A percentile compares a stretch with the other conserved stretches of the same genome.
Conservation (phyloP, 2,113 vertebrate genomes). For the Sinocyclocheilus anshuiensis region DNA sequence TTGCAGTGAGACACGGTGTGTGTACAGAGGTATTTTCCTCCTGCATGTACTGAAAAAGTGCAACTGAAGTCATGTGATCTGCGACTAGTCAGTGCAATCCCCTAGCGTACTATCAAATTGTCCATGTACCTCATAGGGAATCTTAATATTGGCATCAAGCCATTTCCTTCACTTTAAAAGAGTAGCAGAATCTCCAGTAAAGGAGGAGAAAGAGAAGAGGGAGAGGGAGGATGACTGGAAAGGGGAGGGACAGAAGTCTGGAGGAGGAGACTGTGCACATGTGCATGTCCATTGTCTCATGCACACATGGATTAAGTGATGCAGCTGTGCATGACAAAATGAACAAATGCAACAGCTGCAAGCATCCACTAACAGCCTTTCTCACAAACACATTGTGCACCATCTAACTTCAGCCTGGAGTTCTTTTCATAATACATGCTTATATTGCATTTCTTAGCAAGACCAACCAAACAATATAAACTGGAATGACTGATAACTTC, state of each 20-base stretch:
- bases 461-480: neutral
- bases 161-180: neutral
- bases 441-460: neutral
- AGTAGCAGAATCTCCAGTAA: neutral
- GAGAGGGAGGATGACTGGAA: conserved; percentile 34
- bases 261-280: neutral
- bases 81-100: neutral
- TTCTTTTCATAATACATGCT: neutral
- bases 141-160: neutral
- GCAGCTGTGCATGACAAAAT: neutral
- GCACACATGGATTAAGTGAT: neutral
- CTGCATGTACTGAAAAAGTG: too few species aligned
- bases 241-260: neutral
- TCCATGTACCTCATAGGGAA: neutral
- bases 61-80: neutral
- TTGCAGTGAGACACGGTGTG: neutral
- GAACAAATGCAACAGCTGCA: neutral
- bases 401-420: neutral
- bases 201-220: conserved; percentile 22
- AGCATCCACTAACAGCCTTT: neutral
- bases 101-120: neutral
- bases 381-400: neutral
- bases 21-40: neutral
- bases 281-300: conserved; percentile 2
- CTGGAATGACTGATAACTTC: neutral